A percentile compares a stretch with the other conserved stretches of the same genome.
Conservation (phyloP, 2,888 invertebrate genomes). For the Ptilodon capucinus region DNA sequence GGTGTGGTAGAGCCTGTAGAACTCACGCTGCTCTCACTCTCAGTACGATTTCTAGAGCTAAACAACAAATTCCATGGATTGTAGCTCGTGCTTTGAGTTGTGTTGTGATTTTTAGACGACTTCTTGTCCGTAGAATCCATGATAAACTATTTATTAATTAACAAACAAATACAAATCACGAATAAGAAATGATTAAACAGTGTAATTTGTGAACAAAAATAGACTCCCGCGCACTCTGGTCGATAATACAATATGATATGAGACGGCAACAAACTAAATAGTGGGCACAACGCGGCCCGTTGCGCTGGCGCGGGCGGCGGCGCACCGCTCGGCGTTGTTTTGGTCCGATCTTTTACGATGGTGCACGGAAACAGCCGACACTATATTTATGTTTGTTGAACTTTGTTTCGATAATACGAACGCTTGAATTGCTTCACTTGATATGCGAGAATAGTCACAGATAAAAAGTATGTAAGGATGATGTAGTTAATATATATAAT, state of each 20-base stretch:
- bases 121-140: slow-evolving; percentile 67
- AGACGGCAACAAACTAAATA: slow-evolving; percentile 48
- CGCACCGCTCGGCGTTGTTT: slow-evolving; percentile 55
- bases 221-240: slow-evolving; percentile 51
- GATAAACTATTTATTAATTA: slow-evolving; percentile 21
- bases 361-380: slow-evolving; percentile 60
- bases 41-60: slow-evolving; percentile 62
- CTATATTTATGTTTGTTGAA: slow-evolving; percentile 44
- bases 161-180: neutral
- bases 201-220: neutral
- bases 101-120: slow-evolving; percentile 47
- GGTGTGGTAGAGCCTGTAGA: slow-evolving; percentile 46
- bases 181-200: slow-evolving; percentile 3
- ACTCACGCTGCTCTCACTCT: slow-evolving; percentile 70
- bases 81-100: slow-evolving; percentile 48
- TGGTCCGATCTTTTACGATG: slow-evolving; percentile 64
- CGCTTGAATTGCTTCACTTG: neutral
- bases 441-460: neutral
- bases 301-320: slow-evolving; percentile 19
- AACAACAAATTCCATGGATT: slow-evolving; percentile 75
- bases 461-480: too few relatives aligned
- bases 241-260: slow-evolving; percentile 61
- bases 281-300: slow-evolving; percentile 19
- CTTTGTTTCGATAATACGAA: neutral
- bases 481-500: too few relatives aligned